Evolutionary conservation across 2,888 invertebrate species (phyloP), one percentile per base, ranked within the genome.

Genomic region (Amiota minor): DNA sequence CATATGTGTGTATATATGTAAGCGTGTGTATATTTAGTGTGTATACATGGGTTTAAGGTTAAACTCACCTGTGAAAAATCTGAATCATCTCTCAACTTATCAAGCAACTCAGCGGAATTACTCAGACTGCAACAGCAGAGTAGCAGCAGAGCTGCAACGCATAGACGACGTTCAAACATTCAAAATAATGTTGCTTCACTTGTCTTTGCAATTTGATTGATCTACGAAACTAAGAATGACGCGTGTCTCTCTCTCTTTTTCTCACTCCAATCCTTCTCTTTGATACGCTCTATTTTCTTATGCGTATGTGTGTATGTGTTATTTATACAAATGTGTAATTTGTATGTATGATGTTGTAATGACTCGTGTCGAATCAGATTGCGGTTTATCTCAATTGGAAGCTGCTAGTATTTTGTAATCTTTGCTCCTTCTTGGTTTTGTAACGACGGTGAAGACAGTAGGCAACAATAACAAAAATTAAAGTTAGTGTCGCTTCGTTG

Each of bases 21-120:
- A 35, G 67, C 23, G 20, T 18, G 47, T 18, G 47, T 35, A 20
- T 61, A 49, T 59, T 18, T 12, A 46, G 64, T 65, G 23, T 72
- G 23, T 53, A 11, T 74, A 59, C 65, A 20, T 72, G 64, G 55
- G 59, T 23, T 35, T 23, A 64, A 68, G 62, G 55, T 75, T 64
- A 47, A 72, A 81, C 86, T 90, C 91, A 93, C 94, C 93, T 93
- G 92, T 79, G 93, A 93, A 80, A 94, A 91, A 88, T 94, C 93
- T 76, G 92, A 88, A 89, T 93, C 93, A 88, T 91, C 91, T 81
- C 91, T 90, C 80, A 94, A 91, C 90, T 93, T 93, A 88, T 93
- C 93, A 79, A 93, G 92, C 76, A 88, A 74, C 64, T 85, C 86
- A 72, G 85, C 84, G 11, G 59, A 9, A 18, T 20, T 18, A 70